Percentiles rank a stretch among this genome's conserved stretches.
Conservation (phyloP, 2,797 vertebrate genomes). For the Hozukius guyotensis region DNA sequence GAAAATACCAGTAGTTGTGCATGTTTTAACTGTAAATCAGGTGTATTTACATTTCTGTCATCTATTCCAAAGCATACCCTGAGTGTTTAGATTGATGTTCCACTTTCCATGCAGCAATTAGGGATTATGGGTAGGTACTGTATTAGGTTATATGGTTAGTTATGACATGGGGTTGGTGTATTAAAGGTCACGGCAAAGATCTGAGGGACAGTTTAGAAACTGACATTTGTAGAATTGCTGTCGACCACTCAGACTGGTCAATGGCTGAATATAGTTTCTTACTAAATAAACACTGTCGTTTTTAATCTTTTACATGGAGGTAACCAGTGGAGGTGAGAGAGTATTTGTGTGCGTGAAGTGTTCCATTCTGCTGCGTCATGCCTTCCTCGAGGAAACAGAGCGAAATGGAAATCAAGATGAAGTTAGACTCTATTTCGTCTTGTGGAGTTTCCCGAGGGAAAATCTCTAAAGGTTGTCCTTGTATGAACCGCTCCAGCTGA, state of each 20-base stretch:
- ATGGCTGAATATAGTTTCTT: background rate
- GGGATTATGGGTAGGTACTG: background rate
- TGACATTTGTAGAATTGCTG: background rate
- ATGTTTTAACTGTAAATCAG: background rate
- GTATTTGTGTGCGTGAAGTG: background rate
- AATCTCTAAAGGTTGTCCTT: conserved; percentile 8
- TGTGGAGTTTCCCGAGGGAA: background rate
- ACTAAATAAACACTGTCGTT: conserved; percentile 21
- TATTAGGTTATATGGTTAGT: background rate
- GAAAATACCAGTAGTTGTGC: background rate
- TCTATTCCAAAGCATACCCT: background rate
- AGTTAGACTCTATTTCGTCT: conserved; percentile 30
- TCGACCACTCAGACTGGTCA: conserved; percentile 1
- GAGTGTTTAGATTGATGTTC: background rate
- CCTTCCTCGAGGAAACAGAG: conserved; percentile 31
- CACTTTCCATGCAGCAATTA: background rate
- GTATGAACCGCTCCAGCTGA: conserved; percentile 9
- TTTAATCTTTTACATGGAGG: conserved; percentile 14
- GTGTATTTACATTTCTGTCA: background rate
- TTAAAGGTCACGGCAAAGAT: background rate
- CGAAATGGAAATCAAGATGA: conserved; percentile 41
- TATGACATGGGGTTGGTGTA: background rate
- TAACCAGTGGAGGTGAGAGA: background rate
- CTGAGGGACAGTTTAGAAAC: background rate
- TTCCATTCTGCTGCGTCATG: conserved; percentile 40